These are phyloP conservation scores for Ceratina australensis DNA, from an alignment of 1,140 invertebrate species.

Conservation along the genomic window DNA sequence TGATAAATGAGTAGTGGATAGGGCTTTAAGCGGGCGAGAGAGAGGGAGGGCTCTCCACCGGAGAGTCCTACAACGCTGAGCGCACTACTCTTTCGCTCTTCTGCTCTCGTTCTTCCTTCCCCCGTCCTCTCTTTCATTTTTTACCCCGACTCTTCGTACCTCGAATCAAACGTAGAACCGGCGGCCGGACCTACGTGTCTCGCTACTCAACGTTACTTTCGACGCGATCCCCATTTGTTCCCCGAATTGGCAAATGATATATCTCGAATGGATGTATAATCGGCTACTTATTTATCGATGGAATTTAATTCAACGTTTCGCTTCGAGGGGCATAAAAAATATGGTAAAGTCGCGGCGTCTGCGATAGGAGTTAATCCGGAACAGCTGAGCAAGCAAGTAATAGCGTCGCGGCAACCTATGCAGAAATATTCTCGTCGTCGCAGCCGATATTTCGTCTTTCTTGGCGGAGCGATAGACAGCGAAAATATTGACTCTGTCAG, in stretches of 20 bases:
- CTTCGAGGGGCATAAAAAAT: neutral
- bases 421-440: conserved; percentile 37
- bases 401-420: conserved; percentile 30
- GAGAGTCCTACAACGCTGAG: conserved; percentile 77
- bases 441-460: conserved; percentile 50
- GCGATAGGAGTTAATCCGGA: conserved; percentile 44
- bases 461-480: conserved; percentile 18
- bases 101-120: conserved; percentile 59
- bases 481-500: conserved; percentile 58
- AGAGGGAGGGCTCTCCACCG: conserved; percentile 73
- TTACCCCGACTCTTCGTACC: conserved; percentile 38
- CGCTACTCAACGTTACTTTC: conserved; percentile 2
- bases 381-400: conserved; percentile 43
- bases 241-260: too few species aligned
- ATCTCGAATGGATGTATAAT: too few species aligned
- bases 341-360: neutral
- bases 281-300: too few species aligned
- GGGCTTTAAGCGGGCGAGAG: conserved; percentile 67
- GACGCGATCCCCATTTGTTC: conserved; percentile 4
- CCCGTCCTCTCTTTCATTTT: conserved; percentile 32
- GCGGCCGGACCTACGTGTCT: conserved; percentile 40
- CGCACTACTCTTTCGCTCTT: conserved; percentile 74
- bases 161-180: conserved; percentile 61
- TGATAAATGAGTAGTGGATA: conserved; percentile 78
- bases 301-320: neutral